Evolutionary conservation across 2,797 vertebrate species (phyloP).

Genomic region (Odontamblyopus lacepedii): DNA sequence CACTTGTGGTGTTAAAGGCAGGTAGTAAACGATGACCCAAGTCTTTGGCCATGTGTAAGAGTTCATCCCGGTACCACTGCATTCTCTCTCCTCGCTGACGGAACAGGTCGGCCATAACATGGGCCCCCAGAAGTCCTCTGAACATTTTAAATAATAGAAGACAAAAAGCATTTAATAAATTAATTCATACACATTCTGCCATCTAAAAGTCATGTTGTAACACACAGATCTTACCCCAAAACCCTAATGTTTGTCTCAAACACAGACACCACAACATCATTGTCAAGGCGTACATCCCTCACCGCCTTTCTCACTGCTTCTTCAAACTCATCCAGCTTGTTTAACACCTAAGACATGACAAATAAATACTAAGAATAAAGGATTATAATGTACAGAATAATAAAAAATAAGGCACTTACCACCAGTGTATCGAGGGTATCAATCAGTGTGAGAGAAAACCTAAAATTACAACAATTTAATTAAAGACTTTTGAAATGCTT

Average conservation of each 20-base stretch:
- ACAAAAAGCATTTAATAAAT: background rate
- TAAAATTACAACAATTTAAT: conserved; percentile 22
- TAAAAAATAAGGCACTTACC: conserved; percentile 66
- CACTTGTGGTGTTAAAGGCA: conserved; percentile 86
- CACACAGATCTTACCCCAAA: conserved; percentile 70
- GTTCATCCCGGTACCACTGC: conserved; percentile 83
- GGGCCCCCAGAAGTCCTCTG: conserved; percentile 82
- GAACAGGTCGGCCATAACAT: conserved; percentile 82
- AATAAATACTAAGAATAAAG: background rate
- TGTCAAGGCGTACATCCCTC: conserved; percentile 79
- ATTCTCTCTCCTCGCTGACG: conserved; percentile 75
- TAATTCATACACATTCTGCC: background rate
- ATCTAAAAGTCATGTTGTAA: background rate
- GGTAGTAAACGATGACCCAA: conserved; percentile 82
- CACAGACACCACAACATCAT: conserved; percentile 85
- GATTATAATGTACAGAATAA: background rate
- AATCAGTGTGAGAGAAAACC: conserved; percentile 85
- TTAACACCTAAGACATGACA: conserved; percentile 72
- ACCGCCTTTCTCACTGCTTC: conserved; percentile 79
- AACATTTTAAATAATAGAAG: background rate
- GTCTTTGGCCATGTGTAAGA: conserved; percentile 83
- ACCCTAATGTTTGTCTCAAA: conserved; percentile 87
- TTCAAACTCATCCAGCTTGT: conserved; percentile 85
- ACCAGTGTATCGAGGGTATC: conserved; percentile 84
- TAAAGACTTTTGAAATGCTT: background rate